These are phyloP conservation scores for Myotis findleyi DNA, from an alignment of 2,797 vertebrate genomes.

Conservation along the genomic window DNA sequence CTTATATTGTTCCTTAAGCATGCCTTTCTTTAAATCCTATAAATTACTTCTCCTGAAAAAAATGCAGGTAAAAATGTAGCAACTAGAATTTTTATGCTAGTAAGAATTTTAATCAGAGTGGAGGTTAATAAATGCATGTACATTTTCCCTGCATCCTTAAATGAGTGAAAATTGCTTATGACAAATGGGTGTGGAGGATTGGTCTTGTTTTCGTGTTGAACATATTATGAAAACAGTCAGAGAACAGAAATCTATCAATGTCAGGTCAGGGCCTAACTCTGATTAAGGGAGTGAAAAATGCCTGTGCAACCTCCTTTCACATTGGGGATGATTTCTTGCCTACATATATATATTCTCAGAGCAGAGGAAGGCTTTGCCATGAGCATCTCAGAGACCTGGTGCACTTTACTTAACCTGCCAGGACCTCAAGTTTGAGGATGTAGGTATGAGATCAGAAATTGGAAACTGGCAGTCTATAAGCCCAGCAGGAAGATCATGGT, in stretches of 20 bases:
- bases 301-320: not conserved
- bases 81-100: conserved; percentile 35
- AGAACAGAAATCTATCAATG: not conserved
- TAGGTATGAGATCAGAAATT: not conserved
- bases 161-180: conserved; percentile 37
- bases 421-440: not conserved
- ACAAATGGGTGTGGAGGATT: not conserved
- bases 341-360: not conserved
- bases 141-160: conserved; percentile 2
- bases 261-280: not conserved
- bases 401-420: not conserved
- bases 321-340: not conserved
- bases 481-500: not conserved
- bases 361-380: not conserved
- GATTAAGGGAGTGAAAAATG: not conserved
- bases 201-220: conserved; percentile 16
- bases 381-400: not conserved
- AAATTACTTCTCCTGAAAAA: conserved; percentile 56
- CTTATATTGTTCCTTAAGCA: conserved; percentile 21
- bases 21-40: not conserved
- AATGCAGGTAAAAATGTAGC: conserved; percentile 23
- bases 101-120: conserved; percentile 1
- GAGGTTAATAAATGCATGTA: not conserved
- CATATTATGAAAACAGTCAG: conserved; percentile 43
- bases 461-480: not conserved